Evolutionary conservation across 2,797 vertebrate species (phyloP).

Genomic region (Vultur gryphus): DNA sequence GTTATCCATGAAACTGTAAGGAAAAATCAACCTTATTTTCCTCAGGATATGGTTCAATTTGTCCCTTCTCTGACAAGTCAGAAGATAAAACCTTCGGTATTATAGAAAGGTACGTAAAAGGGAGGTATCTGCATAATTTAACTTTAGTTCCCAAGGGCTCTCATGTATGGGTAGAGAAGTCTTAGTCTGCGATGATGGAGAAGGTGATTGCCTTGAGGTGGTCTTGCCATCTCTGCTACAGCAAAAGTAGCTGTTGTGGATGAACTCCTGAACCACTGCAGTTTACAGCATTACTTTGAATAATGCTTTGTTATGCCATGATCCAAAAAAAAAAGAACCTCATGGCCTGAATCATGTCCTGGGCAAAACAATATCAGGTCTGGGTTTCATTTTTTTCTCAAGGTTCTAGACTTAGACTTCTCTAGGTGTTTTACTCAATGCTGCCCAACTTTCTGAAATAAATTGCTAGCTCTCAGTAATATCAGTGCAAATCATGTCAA

Average conservation of each 20-base stretch:
- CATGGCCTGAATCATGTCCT: not conserved
- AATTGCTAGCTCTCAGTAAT: not conserved
- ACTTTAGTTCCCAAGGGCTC: not conserved
- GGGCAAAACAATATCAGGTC: not conserved
- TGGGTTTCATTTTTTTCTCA: not conserved
- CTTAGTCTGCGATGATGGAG: not conserved
- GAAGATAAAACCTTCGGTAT: not conserved
- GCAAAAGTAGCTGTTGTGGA: not conserved
- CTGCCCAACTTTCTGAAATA: not conserved
- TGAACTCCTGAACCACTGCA: not conserved
- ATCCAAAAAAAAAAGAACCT: not conserved
- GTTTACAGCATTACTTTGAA: not conserved
- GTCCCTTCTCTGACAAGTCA: not conserved
- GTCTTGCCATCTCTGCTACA: not conserved
- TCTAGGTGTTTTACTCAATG: not conserved
- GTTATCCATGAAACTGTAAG: not conserved
- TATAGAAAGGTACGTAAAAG: not conserved
- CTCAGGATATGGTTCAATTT: not conserved
- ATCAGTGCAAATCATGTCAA: not conserved
- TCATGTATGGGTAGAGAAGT: not conserved
- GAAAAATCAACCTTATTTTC: not conserved
- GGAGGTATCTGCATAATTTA: not conserved
- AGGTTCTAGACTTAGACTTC: not conserved
- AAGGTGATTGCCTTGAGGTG: not conserved
- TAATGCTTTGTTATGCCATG: not conserved